Conservation (phyloP, 2,797 vertebrate genomes). For the Leucoraja ocellata region DNA sequence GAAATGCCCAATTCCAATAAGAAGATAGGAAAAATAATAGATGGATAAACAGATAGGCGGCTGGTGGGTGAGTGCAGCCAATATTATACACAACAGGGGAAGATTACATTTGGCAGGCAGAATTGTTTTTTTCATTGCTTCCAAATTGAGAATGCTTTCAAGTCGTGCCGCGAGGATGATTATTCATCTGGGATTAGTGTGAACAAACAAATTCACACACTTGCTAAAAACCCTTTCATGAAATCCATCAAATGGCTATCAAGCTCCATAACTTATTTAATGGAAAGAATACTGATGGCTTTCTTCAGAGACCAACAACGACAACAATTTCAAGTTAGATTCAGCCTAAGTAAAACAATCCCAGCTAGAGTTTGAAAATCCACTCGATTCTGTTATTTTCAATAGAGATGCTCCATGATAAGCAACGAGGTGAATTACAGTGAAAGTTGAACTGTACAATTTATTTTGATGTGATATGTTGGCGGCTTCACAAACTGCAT, state of each 20-base stretch:
- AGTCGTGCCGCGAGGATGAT: neutral
- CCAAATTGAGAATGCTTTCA: slow-evolving; percentile 6
- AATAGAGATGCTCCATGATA: neutral
- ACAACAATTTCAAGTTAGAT: neutral
- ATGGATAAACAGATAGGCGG: neutral
- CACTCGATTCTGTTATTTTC: neutral
- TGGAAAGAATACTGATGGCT: neutral
- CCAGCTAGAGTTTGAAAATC: neutral
- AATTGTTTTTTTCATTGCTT: neutral
- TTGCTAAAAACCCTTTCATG: neutral
- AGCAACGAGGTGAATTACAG: neutral
- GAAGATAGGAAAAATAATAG: neutral
- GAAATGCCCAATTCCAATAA: neutral
- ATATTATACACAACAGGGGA: neutral
- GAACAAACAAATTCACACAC: neutral
- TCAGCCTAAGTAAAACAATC: neutral
- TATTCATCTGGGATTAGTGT: neutral
- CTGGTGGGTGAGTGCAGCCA: neutral
- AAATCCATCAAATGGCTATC: neutral
- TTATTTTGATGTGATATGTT: neutral
- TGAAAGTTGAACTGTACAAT: neutral
- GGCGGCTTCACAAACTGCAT: neutral
- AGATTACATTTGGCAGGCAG: slow-evolving; percentile 5
- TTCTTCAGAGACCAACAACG: neutral
- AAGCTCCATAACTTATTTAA: neutral